phyloP scores from a whole-genome alignment of 2,113 vertebrate genomes.

The Rhinogobius similis region DNA sequence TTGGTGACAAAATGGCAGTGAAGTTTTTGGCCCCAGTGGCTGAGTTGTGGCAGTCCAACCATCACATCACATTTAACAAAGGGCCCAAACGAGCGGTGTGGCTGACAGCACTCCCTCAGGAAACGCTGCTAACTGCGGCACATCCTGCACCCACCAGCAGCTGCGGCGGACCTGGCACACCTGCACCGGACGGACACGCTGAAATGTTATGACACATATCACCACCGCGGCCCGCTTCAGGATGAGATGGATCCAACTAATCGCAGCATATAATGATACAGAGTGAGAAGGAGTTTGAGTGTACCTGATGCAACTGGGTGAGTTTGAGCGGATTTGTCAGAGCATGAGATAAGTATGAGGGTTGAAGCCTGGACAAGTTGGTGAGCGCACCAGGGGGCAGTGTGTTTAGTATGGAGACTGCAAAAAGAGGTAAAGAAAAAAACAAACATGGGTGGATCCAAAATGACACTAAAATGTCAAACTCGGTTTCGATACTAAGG shows the following conservation, averaged over 20 bases:
- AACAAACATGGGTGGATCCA: too few species aligned
- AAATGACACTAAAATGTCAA: too few species aligned
- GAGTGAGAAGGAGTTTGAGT: neutral
- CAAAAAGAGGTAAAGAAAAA: too few species aligned
- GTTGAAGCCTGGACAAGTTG: neutral
- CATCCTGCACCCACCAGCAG: slow-evolving; percentile 24
- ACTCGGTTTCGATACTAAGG: too few species aligned
- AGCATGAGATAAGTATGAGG: neutral
- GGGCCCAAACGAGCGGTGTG: slow-evolving; percentile 14
- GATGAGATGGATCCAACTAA: neutral
- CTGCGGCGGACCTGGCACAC: slow-evolving; percentile 6
- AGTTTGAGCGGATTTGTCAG: neutral
- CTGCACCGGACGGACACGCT: neutral
- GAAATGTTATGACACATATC: slow-evolving; percentile 22
- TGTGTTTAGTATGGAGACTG: too few species aligned
- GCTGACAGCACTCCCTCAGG: slow-evolving; percentile 35
- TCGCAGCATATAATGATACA: neutral
- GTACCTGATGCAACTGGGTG: neutral
- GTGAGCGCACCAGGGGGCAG: too few species aligned
- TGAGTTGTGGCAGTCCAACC: slow-evolving; percentile 42
- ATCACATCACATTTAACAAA: slow-evolving; percentile 55
- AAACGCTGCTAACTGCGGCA: slow-evolving; percentile 24
- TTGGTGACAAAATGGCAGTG: slow-evolving; percentile 41
- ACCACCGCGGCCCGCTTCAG: too few species aligned
- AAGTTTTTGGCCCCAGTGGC: slow-evolving; percentile 35